Evolutionary conservation across 2,888 invertebrate species (phyloP).

Genomic region (Hyles lineata): DNA sequence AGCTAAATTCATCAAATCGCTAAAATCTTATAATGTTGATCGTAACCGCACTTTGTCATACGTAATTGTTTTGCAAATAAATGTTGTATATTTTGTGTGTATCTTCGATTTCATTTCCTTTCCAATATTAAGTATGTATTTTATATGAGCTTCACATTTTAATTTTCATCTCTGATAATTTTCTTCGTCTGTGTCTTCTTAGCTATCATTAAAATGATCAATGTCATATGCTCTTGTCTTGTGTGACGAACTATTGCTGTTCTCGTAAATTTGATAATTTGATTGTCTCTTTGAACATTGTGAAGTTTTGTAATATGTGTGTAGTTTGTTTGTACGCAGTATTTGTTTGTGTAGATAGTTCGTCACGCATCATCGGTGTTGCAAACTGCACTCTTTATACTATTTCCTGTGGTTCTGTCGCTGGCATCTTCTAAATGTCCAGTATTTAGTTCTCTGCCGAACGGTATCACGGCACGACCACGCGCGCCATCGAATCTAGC

Average conservation of each 20-base stretch:
- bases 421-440: constrained; percentile 79
- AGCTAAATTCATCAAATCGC: constrained; percentile 37
- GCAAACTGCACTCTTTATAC: constrained; percentile 85
- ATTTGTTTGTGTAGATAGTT: constrained; percentile 54
- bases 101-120: constrained; percentile 72
- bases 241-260: constrained; percentile 53
- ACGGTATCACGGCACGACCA: constrained; percentile 74
- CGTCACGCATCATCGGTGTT: constrained; percentile 78
- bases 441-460: constrained; percentile 75
- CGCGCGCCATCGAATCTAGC: constrained; percentile 79
- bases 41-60: constrained; percentile 76
- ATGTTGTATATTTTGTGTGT: constrained; percentile 82
- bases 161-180: constrained; percentile 68
- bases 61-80: constrained; percentile 79
- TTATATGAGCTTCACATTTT: constrained; percentile 75
- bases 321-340: constrained; percentile 11
- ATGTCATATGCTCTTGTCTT: constrained; percentile 79
- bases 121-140: constrained; percentile 64
- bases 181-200: constrained; percentile 80
- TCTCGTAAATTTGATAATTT: constrained; percentile 17
- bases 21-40: constrained; percentile 59
- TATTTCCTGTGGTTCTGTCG: constrained; percentile 82
- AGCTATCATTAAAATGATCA: constrained; percentile 79
- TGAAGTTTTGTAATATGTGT: not conserved
- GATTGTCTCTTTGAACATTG: not conserved